A percentile compares a stretch with the other conserved stretches of the same genome.
These are phyloP conservation scores for Eupithecia centaureata DNA, from an alignment of 2,888 invertebrate species.

Conservation along the genomic window DNA sequence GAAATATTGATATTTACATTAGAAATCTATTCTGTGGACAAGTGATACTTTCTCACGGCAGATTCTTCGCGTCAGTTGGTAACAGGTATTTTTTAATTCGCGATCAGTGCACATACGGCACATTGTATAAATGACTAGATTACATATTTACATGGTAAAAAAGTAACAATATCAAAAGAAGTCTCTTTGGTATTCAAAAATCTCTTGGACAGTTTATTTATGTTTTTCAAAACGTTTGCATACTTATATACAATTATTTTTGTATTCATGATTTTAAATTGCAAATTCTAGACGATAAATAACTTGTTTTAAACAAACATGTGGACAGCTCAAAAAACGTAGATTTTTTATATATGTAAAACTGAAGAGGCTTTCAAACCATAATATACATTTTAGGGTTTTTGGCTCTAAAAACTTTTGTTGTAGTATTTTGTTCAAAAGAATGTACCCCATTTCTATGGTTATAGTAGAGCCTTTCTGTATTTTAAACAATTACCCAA, in stretches of 20 bases:
- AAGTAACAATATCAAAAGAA: not conserved
- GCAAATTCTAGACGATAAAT: not conserved
- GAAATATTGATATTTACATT: slow-evolving; percentile 77
- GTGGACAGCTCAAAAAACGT: not conserved
- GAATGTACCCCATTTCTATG: not conserved
- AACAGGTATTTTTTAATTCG: slow-evolving; percentile 25
- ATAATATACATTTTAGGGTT: not conserved
- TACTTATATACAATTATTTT: not conserved
- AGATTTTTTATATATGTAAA: not conserved
- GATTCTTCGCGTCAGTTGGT: slow-evolving; percentile 49
- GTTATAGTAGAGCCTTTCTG: not conserved
- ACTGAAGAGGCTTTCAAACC: not conserved
- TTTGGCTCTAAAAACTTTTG: no score
- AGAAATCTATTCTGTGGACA: slow-evolving; percentile 70
- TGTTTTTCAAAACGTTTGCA: not conserved
- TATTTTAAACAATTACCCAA: not conserved
- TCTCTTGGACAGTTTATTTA: not conserved
- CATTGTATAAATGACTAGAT: not conserved
- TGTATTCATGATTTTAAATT: slow-evolving; percentile 7
- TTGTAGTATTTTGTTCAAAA: not conserved
- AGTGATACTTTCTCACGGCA: slow-evolving; percentile 72
- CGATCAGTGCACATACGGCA: not conserved
- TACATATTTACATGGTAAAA: not conserved
- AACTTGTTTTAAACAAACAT: not conserved
- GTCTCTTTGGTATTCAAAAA: not conserved